phyloP scores from a whole-genome alignment of 2,113 vertebrate species.

The Nothocercus nigrocapillus region DNA sequence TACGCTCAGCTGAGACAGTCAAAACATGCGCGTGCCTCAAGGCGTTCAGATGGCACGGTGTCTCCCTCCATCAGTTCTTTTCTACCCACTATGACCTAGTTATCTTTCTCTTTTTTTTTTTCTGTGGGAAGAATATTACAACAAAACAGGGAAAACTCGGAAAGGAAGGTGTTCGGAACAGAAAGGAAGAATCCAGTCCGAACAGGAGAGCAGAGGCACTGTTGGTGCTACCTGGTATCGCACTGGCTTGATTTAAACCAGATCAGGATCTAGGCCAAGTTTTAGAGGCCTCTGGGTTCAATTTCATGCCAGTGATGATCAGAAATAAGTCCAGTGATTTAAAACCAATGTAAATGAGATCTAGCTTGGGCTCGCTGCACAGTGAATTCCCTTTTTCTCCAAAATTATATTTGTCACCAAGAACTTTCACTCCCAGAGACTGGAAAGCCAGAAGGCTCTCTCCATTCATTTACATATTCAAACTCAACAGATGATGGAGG shows the following conservation, averaged over 20 bases:
- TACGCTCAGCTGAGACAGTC: not conserved
- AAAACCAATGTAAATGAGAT: not conserved
- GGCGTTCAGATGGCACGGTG: not conserved
- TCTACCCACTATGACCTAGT: not conserved
- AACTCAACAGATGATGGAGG: not conserved
- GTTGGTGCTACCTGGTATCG: not conserved
- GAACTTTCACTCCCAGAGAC: not conserved
- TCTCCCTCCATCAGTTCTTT: not conserved
- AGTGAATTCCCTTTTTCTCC: not conserved
- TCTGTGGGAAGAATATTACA: not conserved
- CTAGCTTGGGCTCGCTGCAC: not conserved
- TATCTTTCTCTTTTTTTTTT: not conserved
- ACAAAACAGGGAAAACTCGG: fast-evolving
- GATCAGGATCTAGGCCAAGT: not conserved
- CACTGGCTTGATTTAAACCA: not conserved
- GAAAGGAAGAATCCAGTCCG: not conserved
- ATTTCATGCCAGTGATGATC: not conserved
- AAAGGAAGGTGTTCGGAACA: fast-evolving
- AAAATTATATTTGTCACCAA: not conserved
- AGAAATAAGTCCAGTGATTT: not conserved
- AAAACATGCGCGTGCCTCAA: fast-evolving
- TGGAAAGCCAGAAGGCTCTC: not conserved
- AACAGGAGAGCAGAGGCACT: not conserved
- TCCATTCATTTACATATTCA: not conserved
- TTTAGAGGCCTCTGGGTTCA: not conserved